Evolutionary conservation across 2,113 vertebrate genomes (phyloP).

Genomic region (Nyctibius bracteatus): DNA sequence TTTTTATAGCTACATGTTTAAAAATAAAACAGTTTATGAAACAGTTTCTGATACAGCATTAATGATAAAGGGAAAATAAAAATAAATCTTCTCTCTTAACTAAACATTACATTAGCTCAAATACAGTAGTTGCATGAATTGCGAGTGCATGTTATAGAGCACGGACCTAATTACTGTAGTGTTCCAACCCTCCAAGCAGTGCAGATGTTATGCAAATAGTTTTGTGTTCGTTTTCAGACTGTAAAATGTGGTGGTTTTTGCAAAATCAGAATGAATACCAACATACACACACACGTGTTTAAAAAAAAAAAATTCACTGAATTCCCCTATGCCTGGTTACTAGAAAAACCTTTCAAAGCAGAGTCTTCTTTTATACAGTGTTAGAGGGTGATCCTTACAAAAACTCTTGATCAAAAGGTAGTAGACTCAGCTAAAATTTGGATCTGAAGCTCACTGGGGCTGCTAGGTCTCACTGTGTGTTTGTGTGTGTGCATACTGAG

Average conservation of each 20-base stretch:
- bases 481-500: background rate
- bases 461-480: background rate
- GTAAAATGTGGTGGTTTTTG: constrained; percentile 50
- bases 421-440: background rate
- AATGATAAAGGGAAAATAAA: constrained; percentile 45
- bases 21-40: constrained; percentile 1
- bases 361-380: background rate
- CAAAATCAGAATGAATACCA: background rate
- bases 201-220: constrained; percentile 73
- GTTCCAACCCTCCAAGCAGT: constrained; percentile 61
- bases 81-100: background rate
- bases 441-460: background rate
- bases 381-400: background rate
- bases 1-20: background rate
- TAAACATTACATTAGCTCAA: constrained; percentile 56
- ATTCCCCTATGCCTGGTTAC: background rate
- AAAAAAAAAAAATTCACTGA: background rate
- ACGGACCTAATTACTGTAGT: constrained; percentile 53
- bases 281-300: background rate
- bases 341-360: background rate
- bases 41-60: background rate
- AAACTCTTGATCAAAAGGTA: background rate
- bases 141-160: constrained; percentile 35
- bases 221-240: constrained; percentile 58
- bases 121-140: background rate